Percentiles rank a stretch among this genome's conserved stretches.
Evolutionary conservation across 2,113 vertebrate species (phyloP).

Genomic region (Sapayoa aenigma): DNA sequence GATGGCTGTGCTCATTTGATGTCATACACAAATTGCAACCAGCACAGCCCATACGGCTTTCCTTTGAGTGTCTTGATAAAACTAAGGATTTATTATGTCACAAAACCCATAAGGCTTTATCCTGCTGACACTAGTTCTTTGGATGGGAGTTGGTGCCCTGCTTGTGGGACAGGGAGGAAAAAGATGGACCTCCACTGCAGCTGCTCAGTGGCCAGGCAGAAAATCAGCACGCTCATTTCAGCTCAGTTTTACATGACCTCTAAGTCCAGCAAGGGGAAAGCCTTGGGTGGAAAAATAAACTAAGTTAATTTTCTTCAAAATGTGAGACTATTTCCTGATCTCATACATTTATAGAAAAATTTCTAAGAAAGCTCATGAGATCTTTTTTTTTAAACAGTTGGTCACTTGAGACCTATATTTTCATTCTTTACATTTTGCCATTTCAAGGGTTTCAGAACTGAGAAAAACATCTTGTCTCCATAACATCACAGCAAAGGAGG

Average conservation of each 20-base stretch:
- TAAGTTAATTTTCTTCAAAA: not conserved
- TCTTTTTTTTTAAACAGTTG: not conserved
- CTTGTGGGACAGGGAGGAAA: not conserved
- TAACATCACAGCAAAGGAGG: slow-evolving; percentile 23
- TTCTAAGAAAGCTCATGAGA: not conserved
- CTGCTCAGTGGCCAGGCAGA: not conserved
- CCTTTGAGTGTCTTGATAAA: not conserved
- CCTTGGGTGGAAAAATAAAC: not conserved
- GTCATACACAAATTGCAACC: not conserved
- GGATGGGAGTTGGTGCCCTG: not conserved
- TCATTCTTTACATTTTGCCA: slow-evolving; percentile 12
- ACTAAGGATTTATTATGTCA: not conserved
- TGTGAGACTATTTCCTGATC: not conserved
- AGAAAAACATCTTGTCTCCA: slow-evolving; percentile 38
- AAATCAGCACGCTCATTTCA: not conserved
- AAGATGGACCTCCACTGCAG: not conserved
- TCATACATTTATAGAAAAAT: not conserved
- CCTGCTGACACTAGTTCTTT: not conserved
- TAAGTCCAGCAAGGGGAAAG: not conserved
- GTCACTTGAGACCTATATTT: slow-evolving; percentile 6
- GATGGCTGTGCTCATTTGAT: not conserved
- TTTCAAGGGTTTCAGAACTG: not conserved
- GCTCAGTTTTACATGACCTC: not conserved
- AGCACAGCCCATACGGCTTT: not conserved
- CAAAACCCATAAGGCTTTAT: not conserved